Conservation (phyloP, 2,888 invertebrate species). For the Tetropium fuscum region DNA sequence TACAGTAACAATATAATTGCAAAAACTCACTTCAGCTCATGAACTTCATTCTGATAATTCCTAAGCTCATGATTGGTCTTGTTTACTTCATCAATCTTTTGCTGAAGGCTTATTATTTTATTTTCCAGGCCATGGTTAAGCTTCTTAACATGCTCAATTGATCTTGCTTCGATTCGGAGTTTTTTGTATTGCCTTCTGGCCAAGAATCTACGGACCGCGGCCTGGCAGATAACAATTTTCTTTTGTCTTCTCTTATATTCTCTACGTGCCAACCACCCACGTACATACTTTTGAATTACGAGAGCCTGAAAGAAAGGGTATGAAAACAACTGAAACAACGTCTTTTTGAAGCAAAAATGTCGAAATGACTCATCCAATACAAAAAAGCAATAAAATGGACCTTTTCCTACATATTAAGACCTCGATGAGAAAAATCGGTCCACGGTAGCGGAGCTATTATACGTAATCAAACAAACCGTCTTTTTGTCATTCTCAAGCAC, state of each 20-base stretch:
- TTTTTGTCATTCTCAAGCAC: too few species aligned
- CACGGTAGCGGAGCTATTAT: too few species aligned
- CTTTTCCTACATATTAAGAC: too few species aligned
- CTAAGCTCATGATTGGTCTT: constrained; percentile 73
- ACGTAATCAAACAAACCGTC: too few species aligned
- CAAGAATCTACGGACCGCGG: constrained; percentile 79
- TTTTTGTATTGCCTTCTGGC: constrained; percentile 86
- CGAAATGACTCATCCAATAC: too few species aligned
- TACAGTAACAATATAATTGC: too few species aligned
- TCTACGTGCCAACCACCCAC: constrained; percentile 84
- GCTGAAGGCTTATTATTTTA: constrained; percentile 97
- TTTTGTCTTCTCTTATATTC: constrained; percentile 72
- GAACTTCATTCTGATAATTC: constrained; percentile 70
- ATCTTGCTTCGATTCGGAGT: constrained; percentile 92
- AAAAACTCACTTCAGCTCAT: constrained; percentile 73
- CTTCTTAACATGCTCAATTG: constrained; percentile 94
- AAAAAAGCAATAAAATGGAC: too few species aligned
- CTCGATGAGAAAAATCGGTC: too few species aligned
- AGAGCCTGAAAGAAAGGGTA: constrained; percentile 78
- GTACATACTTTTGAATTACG: constrained; percentile 83
- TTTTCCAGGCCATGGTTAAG: constrained; percentile 96
- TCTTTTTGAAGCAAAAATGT: too few species aligned
- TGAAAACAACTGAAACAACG: too few species aligned
- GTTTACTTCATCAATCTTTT: constrained; percentile 83
- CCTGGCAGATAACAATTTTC: constrained; percentile 81